Conservation (phyloP, 2,888 invertebrate genomes). For the Agonopterix arenella region DNA sequence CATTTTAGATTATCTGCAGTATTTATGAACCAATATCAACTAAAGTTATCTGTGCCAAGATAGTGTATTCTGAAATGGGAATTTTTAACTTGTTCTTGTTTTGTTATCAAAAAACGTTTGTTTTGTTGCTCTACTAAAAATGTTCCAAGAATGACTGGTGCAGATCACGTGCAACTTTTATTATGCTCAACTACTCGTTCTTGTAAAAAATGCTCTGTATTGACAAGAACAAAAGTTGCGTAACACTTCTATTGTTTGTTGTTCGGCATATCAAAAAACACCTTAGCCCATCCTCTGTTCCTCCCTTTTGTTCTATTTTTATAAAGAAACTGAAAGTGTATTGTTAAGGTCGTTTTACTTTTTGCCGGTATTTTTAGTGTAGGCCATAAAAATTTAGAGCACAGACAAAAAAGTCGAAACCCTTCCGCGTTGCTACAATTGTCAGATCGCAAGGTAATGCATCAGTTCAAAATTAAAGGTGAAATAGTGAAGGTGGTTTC, state of each 20-base stretch:
- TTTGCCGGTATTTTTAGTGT: slow-evolving; percentile 50
- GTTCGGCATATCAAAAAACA: slow-evolving; percentile 62
- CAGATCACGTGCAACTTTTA: slow-evolving; percentile 22
- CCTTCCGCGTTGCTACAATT: slow-evolving; percentile 67
- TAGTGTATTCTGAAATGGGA: neutral
- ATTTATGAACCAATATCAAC: slow-evolving; percentile 19
- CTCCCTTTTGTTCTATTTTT: slow-evolving; percentile 45
- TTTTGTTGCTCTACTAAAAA: slow-evolving; percentile 21
- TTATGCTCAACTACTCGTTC: slow-evolving; percentile 5
- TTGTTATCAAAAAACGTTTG: slow-evolving; percentile 33
- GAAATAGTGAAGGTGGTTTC: slow-evolving; percentile 64
- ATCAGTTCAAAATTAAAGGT: slow-evolving; percentile 71
- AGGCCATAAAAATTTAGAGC: slow-evolving; percentile 66
- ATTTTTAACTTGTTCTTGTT: slow-evolving; percentile 17
- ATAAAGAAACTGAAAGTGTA: slow-evolving; percentile 75
- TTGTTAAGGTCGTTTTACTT: slow-evolving; percentile 51
- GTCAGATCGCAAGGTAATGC: slow-evolving; percentile 34
- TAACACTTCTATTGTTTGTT: slow-evolving; percentile 58
- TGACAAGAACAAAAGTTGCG: slow-evolving; percentile 53
- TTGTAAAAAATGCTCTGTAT: slow-evolving; percentile 31
- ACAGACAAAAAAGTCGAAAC: slow-evolving; percentile 59
- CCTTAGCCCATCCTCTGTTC: slow-evolving; percentile 45
- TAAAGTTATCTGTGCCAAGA: slow-evolving; percentile 21
- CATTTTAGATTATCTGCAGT: slow-evolving; percentile 1
- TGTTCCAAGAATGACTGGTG: slow-evolving; percentile 42